Percentiles rank a stretch among this genome's conserved stretches.
Evolutionary conservation across 2,113 vertebrate genomes (phyloP).

Genomic region (Limnothrissa miodon): DNA sequence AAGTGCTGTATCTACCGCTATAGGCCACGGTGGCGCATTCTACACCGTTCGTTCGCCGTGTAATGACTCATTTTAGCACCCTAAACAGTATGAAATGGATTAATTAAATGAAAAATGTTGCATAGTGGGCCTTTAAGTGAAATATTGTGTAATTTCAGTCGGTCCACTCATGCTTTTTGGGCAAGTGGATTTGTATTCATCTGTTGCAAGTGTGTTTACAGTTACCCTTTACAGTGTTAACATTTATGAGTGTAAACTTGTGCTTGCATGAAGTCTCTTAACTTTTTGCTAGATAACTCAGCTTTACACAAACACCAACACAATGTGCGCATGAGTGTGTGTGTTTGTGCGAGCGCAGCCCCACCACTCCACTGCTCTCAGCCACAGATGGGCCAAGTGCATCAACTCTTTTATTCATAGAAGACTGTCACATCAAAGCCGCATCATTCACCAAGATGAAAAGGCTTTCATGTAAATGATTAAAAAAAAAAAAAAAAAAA

Average conservation of each 20-base stretch:
- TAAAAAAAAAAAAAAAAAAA: slow-evolving; percentile 47
- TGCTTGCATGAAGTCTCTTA: not conserved
- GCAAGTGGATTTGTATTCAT: not conserved
- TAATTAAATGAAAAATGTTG: too few species aligned
- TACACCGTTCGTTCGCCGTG: too few species aligned
- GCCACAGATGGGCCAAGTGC: not conserved
- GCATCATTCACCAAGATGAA: slow-evolving; percentile 35
- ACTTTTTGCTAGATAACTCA: not conserved
- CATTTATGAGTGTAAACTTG: too few species aligned
- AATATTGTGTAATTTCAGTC: not conserved
- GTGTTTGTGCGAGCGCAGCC: too few species aligned
- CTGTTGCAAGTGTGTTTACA: not conserved
- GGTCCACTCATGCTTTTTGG: not conserved
- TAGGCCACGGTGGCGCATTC: too few species aligned
- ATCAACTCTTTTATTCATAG: slow-evolving; percentile 4
- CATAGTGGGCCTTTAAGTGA: too few species aligned
- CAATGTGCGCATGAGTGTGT: too few species aligned
- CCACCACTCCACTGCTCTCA: not conserved
- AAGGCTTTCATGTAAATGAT: slow-evolving; percentile 48
- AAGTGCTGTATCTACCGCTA: too few species aligned
- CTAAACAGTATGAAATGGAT: too few species aligned
- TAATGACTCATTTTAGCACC: too few species aligned
- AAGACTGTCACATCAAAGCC: slow-evolving; percentile 40
- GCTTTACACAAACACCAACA: not conserved
- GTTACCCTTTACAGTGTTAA: not conserved